Conservation (phyloP, 2,113 vertebrate genomes). For the Elephas maximus region DNA sequence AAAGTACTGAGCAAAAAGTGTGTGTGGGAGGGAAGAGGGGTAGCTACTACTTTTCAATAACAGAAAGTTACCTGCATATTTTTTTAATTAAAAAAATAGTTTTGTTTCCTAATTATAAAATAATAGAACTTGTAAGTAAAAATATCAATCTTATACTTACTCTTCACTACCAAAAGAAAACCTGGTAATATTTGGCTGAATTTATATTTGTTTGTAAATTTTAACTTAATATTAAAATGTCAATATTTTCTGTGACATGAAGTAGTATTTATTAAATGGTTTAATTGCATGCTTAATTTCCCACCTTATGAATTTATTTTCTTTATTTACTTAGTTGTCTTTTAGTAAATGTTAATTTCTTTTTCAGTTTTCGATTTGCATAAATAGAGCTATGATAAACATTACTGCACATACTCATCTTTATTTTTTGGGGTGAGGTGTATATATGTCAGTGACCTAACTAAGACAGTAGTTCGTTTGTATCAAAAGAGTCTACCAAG, state of each 20-base stretch:
- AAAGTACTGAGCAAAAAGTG: not conserved
- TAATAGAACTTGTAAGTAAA: not conserved
- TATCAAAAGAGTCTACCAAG: not conserved
- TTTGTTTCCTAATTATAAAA: not conserved
- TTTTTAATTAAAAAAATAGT: not conserved
- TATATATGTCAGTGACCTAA: not conserved
- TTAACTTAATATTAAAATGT: not conserved
- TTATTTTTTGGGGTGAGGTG: not conserved
- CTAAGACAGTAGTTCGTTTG: not conserved
- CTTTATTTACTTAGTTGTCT: not conserved
- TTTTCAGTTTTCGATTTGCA: conserved; percentile 3
- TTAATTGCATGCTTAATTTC: not conserved
- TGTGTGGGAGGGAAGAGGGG: too few species aligned
- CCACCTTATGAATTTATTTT: not conserved
- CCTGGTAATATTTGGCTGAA: not conserved
- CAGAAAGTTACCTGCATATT: not conserved
- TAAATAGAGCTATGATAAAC: not conserved
- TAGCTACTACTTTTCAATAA: not conserved
- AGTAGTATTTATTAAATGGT: not conserved
- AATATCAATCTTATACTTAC: not conserved
- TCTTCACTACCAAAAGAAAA: not conserved
- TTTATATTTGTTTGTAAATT: not conserved
- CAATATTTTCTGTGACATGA: not conserved
- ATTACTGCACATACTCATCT: not conserved
- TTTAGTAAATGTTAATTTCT: not conserved